phyloP scores from a whole-genome alignment of 1,140 invertebrate genomes.

The Calephelis virginiensis region DNA sequence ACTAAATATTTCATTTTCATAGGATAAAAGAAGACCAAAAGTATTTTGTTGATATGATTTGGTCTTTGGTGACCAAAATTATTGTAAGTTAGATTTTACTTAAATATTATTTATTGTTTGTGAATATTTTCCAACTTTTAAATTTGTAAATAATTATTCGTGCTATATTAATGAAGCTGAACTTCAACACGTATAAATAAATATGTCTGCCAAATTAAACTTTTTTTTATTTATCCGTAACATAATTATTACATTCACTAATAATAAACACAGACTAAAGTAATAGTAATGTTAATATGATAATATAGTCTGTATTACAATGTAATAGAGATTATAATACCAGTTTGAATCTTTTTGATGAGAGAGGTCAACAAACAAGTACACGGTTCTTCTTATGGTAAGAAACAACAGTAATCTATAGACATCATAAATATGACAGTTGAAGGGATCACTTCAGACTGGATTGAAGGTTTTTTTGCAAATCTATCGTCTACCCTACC shows the following conservation, averaged over 20 bases:
- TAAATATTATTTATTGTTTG: conserved; percentile 67
- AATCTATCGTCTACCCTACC: no score
- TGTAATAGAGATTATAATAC: no score
- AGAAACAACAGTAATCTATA: no score
- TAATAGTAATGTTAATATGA: no score
- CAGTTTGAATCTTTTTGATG: no score
- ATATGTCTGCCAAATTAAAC: conserved; percentile 75
- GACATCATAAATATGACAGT: no score
- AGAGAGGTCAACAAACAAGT: no score
- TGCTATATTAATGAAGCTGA: conserved; percentile 72
- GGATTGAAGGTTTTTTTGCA: no score
- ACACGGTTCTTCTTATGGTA: no score
- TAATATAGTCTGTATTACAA: no score
- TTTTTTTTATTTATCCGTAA: conserved; percentile 42
- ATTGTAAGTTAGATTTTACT: conserved; percentile 58
- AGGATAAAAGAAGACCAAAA: conserved; percentile 56
- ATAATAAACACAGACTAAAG: no score
- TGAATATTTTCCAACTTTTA: conserved; percentile 63
- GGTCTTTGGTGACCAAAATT: conserved; percentile 65
- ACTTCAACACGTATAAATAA: conserved; percentile 75
- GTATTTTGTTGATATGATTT: conserved; percentile 52
- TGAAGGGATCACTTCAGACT: no score
- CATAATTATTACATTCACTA: background rate
- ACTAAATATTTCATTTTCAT: conserved; percentile 57
- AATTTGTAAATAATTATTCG: conserved; percentile 72